phyloP scores from a whole-genome alignment of 1,140 invertebrate species.

The Ostrea denselamellosa region DNA sequence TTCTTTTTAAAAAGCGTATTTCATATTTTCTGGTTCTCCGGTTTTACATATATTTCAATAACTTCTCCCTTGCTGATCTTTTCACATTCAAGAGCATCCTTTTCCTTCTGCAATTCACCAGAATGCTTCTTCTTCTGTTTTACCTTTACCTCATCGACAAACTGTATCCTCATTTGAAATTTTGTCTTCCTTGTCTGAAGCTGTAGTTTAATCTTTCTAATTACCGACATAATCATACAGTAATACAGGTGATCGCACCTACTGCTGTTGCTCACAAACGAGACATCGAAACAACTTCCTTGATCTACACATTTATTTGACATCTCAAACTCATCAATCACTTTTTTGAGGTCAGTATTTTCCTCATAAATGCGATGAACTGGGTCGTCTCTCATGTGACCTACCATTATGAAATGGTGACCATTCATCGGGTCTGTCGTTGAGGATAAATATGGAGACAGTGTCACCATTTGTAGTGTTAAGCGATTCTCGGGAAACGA shows the following conservation, averaged over 20 bases:
- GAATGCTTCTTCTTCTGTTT: background rate
- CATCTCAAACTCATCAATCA: background rate
- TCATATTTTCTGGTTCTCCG: no score
- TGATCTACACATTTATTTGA: background rate
- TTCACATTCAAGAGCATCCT: background rate
- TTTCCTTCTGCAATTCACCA: background rate
- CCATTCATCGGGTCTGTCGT: conserved; percentile 28
- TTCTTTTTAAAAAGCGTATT: no score
- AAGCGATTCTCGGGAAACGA: background rate
- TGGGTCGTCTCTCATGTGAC: background rate
- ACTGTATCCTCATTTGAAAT: conserved; percentile 26
- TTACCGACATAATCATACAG: background rate
- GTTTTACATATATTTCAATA: background rate
- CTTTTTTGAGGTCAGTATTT: background rate
- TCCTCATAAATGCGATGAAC: background rate
- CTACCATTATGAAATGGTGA: conserved; percentile 22
- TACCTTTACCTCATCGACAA: background rate
- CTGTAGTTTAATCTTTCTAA: background rate
- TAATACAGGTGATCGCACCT: background rate
- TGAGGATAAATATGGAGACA: conserved; percentile 38
- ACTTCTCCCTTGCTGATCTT: background rate
- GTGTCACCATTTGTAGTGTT: background rate
- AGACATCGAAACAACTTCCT: background rate
- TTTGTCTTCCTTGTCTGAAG: background rate
- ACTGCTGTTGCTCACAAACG: background rate